These are phyloP conservation scores for Ormia ochracea DNA, from an alignment of 2,888 invertebrate species.

Conservation along the genomic window DNA sequence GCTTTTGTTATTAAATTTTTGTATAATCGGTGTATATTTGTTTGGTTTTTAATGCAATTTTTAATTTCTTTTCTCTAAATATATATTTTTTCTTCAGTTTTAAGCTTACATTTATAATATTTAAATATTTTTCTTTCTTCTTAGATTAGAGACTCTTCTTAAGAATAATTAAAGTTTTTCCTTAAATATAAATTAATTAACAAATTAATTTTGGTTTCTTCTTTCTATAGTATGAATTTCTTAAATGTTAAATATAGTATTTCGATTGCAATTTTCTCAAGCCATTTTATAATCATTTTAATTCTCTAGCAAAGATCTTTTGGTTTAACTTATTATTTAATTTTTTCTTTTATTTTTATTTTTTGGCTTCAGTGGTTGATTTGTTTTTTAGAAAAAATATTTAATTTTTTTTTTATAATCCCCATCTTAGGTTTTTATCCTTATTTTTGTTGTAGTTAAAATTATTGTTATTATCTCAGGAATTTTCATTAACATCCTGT, in stretches of 20 bases:
- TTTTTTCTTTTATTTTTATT: too few relatives aligned
- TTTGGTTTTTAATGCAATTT: constrained; percentile 34
- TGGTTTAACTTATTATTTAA: too few relatives aligned
- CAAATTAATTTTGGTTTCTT: constrained; percentile 37
- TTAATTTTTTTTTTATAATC: too few relatives aligned
- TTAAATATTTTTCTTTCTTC: constrained; percentile 42
- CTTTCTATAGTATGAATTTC: too few relatives aligned
- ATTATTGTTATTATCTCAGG: constrained; percentile 54
- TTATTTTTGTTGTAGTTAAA: constrained; percentile 48
- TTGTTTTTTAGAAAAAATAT: constrained; percentile 46
- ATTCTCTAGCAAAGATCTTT: neutral
- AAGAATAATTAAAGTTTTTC: constrained; percentile 38
- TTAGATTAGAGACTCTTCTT: constrained; percentile 38
- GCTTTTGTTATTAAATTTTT: constrained; percentile 34
- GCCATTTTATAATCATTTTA: constrained; percentile 15
- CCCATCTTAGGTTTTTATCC: constrained; percentile 28
- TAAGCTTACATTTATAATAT: constrained; percentile 28
- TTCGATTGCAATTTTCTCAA: constrained; percentile 66
- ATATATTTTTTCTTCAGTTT: constrained; percentile 37
- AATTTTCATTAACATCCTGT: constrained; percentile 39
- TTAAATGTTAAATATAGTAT: constrained; percentile 63
- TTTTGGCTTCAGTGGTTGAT: constrained; percentile 43
- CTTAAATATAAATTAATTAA: constrained; percentile 55
- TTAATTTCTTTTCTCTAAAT: constrained; percentile 21
- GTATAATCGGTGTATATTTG: constrained; percentile 58